Evolutionary conservation across 2,797 vertebrate species (phyloP).

Genomic region (Molossus molossus): DNA sequence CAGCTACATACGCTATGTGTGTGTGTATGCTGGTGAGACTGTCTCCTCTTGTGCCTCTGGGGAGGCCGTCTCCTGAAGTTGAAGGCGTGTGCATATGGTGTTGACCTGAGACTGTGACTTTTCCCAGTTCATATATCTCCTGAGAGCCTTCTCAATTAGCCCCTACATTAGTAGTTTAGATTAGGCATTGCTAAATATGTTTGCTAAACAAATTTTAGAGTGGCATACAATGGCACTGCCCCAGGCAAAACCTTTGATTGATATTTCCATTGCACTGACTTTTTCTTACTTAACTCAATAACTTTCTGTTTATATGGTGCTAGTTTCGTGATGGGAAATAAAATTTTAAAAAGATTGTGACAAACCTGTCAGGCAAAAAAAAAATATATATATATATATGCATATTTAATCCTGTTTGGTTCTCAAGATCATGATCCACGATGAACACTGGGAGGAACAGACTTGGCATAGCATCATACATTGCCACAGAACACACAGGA

Average conservation of each 20-base stretch:
- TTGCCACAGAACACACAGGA: neutral
- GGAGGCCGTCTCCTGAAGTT: neutral
- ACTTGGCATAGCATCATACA: neutral
- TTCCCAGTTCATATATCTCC: conserved; percentile 48
- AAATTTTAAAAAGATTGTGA: neutral
- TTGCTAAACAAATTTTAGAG: conserved; percentile 69
- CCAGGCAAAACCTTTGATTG: neutral
- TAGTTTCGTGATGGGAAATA: conserved; percentile 19
- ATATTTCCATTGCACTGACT: conserved; percentile 31
- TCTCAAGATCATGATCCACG: neutral
- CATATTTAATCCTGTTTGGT: neutral
- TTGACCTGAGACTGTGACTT: conserved; percentile 53
- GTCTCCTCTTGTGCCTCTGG: neutral
- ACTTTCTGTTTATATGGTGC: conserved; percentile 16
- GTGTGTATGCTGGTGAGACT: neutral
- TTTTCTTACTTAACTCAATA: conserved; percentile 65
- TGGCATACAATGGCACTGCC: conserved; percentile 5
- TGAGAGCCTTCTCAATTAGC: conserved; percentile 54
- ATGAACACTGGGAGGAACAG: neutral
- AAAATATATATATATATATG: neutral
- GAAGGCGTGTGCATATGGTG: conserved; percentile 30
- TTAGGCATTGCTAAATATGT: conserved; percentile 64
- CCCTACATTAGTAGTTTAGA: conserved; percentile 48
- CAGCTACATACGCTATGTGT: neutral
- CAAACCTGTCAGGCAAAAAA: neutral